A percentile compares a stretch with the other conserved stretches of the same genome.
phyloP scores from a whole-genome alignment of 2,888 invertebrate species.

The Drosophila paucipuncta region DNA sequence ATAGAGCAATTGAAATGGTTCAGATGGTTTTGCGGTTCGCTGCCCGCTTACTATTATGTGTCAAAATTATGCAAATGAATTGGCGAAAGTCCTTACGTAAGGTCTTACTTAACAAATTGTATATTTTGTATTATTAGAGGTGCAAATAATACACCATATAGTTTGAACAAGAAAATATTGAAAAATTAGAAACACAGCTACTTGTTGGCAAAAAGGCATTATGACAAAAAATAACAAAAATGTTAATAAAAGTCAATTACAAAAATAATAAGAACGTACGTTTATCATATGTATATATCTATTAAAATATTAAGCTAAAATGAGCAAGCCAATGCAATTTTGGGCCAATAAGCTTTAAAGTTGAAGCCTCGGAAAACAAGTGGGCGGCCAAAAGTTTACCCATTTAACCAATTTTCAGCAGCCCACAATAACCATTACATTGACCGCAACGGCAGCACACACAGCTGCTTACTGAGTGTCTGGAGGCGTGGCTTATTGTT shows the following conservation, averaged over 20 bases:
- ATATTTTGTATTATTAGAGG: not conserved
- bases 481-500: conserved; percentile 24
- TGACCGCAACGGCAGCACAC: conserved; percentile 55
- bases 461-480: conserved; percentile 15
- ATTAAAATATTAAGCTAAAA: conserved; percentile 6
- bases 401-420: conserved; percentile 67
- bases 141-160: not conserved
- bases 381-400: conserved; percentile 57
- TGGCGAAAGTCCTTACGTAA: conserved; percentile 42
- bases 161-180: not conserved
- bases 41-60: conserved; percentile 20
- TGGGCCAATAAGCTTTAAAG: conserved; percentile 43
- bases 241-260: not conserved
- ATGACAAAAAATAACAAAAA: not conserved
- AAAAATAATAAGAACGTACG: not conserved
- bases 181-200: not conserved
- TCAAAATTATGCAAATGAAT: conserved; percentile 43
- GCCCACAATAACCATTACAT: conserved; percentile 58
- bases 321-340: conserved; percentile 31
- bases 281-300: not conserved
- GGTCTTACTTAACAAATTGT: conserved; percentile 2
- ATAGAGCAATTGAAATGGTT: conserved; percentile 20
- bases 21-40: conserved; percentile 38
- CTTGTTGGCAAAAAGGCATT: not conserved
- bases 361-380: conserved; percentile 38